These are phyloP conservation scores for Iguana delicatissima DNA, from an alignment of 2,797 vertebrate species.

Conservation along the genomic window DNA sequence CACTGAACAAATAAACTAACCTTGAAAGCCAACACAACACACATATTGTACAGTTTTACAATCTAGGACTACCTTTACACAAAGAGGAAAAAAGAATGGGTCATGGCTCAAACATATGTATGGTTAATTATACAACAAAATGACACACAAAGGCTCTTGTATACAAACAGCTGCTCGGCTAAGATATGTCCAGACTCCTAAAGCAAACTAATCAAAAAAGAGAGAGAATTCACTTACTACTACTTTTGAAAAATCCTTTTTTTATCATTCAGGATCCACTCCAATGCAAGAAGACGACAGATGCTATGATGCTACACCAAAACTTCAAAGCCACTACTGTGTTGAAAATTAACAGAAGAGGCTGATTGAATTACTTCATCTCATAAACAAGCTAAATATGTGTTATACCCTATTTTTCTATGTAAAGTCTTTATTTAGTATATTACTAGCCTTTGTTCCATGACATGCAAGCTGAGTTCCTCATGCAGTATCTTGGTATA, in stretches of 20 bases:
- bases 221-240: not conserved
- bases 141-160: not conserved
- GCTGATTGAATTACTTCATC: not conserved
- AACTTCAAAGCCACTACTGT: not conserved
- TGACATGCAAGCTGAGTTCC: not conserved
- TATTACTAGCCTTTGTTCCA: not conserved
- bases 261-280: not conserved
- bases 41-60: not conserved
- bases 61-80: not conserved
- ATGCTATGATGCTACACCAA: not conserved
- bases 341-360: not conserved
- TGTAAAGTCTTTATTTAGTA: not conserved
- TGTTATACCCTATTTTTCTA: not conserved
- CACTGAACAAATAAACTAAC: not conserved
- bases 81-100: not conserved
- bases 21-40: not conserved
- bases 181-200: not conserved
- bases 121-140: not conserved
- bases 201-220: not conserved
- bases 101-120: not conserved
- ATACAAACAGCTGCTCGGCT: constrained; percentile 1
- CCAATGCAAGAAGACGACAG: not conserved
- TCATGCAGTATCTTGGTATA: not conserved
- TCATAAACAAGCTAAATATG: not conserved
- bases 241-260: not conserved